A percentile compares a stretch with the other conserved stretches of the same genome.
Conservation (phyloP, 1,140 invertebrate genomes). For the Contarinia nasturtii region DNA sequence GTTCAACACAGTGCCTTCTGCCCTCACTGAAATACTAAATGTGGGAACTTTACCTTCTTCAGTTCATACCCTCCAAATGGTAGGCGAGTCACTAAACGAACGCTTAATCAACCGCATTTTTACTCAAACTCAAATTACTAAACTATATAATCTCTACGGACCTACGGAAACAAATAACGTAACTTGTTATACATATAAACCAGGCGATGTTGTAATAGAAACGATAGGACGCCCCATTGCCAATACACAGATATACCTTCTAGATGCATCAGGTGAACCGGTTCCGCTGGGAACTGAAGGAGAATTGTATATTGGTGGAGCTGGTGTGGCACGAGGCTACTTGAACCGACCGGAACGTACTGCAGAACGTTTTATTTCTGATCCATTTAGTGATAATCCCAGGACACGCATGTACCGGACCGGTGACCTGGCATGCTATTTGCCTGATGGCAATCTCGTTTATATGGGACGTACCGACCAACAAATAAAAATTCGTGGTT, state of each 20-base stretch:
- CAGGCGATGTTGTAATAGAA: background rate
- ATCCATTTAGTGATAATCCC: background rate
- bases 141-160: background rate
- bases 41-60: too few species aligned
- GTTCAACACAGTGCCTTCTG: too few species aligned
- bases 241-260: background rate
- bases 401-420: background rate
- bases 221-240: background rate
- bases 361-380: background rate
- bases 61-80: background rate
- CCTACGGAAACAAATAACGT: background rate
- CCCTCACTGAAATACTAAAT: too few species aligned
- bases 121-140: background rate
- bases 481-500: too few species aligned
- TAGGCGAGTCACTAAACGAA: background rate
- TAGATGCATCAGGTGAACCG: background rate
- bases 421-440: background rate
- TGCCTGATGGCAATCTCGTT: background rate
- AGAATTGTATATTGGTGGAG: slow-evolving; percentile 1
- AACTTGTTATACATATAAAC: background rate
- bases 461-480: too few species aligned
- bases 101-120: background rate
- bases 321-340: background rate
- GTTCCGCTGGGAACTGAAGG: background rate
- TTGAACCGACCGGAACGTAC: background rate